Evolutionary conservation across 2,888 invertebrate species (phyloP), one percentile per base, ranked within the genome.

Genomic region (Labia minor): DNA sequence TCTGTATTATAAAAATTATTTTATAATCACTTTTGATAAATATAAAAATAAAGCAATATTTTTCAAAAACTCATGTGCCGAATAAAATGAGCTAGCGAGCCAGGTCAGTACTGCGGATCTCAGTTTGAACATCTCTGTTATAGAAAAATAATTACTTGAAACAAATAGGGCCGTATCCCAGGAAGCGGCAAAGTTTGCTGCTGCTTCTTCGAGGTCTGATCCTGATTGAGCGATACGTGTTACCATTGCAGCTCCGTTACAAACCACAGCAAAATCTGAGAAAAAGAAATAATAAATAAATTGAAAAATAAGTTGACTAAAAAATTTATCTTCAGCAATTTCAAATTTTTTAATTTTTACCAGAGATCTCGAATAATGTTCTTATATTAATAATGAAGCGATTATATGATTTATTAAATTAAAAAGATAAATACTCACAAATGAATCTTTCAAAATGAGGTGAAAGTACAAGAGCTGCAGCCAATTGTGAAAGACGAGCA

Each of bases 111-210:
- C n/a, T n/a, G n/a, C n/a, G n/a, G n/a, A n/a, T n/a, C n/a, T n/a
- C n/a, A n/a, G n/a, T n/a, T n/a, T n/a, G n/a, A n/a, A n/a, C n/a
- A 49, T 49, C n/a, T 49, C 11, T 1, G 19, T 63, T 63, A 37
- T 33, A 37, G 19, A 14, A 18, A 67, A 61, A 61, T 63, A 1
- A 26, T 82, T 76, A 89, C 89, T 75, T 62, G 83, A 78, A 10
- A 88, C 81, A 75, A 89, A 89, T 0, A 89, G 75, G 78, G 87
- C 83, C 11, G 89, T 86, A 74, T 89, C 89, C 89, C 89, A 89
- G 1, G 87, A 86, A 0, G 86, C 87, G 71, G 86, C 86, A 63
- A 89, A 85, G 65, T 83, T 78, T 26, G 81, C 78, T 1, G 86
- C 87, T 67, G 86, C 84, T 74, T 83, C 81, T 74, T 85, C 82